Conservation (phyloP, 2,113 vertebrate genomes). For the Pedionomus torquatus region DNA sequence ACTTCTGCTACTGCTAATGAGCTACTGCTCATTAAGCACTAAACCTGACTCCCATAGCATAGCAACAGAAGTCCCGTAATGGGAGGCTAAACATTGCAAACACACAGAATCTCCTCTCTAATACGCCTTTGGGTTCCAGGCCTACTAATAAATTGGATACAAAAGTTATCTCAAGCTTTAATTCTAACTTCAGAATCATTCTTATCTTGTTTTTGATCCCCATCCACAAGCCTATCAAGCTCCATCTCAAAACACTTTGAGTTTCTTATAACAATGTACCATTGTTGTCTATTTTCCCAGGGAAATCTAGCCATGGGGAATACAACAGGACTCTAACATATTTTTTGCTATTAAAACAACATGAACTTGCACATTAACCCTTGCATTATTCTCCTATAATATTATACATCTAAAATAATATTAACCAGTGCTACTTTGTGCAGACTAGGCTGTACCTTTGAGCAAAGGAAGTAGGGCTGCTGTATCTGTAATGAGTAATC, state of each 20-base stretch:
- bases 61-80: background rate
- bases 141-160: background rate
- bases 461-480: background rate
- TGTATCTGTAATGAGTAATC: background rate
- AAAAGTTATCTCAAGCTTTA: background rate
- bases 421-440: background rate
- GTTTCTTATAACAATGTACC: slow-evolving; percentile 24
- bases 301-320: background rate
- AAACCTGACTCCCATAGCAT: background rate
- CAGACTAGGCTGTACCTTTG: background rate
- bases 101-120: background rate
- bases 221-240: background rate
- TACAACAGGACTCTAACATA: background rate
- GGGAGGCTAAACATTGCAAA: background rate
- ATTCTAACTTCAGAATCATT: background rate
- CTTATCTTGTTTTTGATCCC: background rate
- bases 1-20: too few species aligned
- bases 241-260: slow-evolving; percentile 24
- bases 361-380: background rate
- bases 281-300: slow-evolving; percentile 26
- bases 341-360: background rate
- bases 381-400: background rate
- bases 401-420: background rate
- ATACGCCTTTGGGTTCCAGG: background rate
- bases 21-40: background rate